Conservation (phyloP, 1,140 invertebrate species). For the Metopolophium dirhodum region DNA sequence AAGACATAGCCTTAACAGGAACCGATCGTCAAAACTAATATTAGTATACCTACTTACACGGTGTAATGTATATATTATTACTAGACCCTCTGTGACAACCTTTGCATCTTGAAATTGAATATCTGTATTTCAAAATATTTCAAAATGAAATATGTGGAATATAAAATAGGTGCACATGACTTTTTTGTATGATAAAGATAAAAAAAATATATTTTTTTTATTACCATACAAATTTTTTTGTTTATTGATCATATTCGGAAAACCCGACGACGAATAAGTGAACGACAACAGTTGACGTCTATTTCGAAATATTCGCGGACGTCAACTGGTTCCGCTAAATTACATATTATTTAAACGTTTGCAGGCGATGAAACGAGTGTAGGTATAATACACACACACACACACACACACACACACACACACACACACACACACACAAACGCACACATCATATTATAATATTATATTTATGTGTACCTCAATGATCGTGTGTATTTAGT, state of each 20-base stretch:
- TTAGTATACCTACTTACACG: too few relatives aligned
- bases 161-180: neutral
- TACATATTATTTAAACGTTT: slow-evolving; percentile 4
- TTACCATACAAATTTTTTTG: neutral
- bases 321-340: neutral
- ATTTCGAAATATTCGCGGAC: neutral
- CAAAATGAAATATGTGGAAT: neutral
- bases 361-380: neutral
- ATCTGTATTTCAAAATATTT: neutral
- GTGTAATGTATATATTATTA: neutral
- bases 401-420: neutral
- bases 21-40: too few relatives aligned
- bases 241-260: neutral
- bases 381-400: neutral
- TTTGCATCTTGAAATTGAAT: too few relatives aligned
- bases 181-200: neutral
- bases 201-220: neutral
- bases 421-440: neutral
- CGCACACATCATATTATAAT: neutral
- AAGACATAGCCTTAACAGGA: neutral
- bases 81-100: too few relatives aligned
- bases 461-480: slow-evolving; percentile 9
- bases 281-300: neutral
- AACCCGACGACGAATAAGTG: neutral
- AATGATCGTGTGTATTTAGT: neutral